A percentile compares a stretch with the other conserved stretches of the same genome.
Evolutionary conservation across 1,140 invertebrate species (phyloP).

Genomic region (Drosophila varians): DNA sequence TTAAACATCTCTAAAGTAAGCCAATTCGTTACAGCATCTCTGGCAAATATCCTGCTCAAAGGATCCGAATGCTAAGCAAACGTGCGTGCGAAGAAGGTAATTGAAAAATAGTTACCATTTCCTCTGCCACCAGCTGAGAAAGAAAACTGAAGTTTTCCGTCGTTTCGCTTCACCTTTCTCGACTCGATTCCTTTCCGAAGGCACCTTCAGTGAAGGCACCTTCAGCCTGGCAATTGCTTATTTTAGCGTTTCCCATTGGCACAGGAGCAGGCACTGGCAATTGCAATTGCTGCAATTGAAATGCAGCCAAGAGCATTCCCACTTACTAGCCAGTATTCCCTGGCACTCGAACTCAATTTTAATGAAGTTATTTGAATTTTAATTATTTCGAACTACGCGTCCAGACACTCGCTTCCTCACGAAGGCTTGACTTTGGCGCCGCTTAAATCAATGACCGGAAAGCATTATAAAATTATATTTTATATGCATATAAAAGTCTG

Average conservation of each 20-base stretch:
- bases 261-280: no score
- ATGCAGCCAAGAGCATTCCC: slow-evolving; percentile 40
- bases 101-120: slow-evolving; percentile 80
- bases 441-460: slow-evolving; percentile 58
- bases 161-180: slow-evolving; percentile 14
- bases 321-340: slow-evolving; percentile 26
- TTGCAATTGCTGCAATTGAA: slow-evolving; percentile 55
- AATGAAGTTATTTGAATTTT: slow-evolving; percentile 63
- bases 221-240: slow-evolving; percentile 46
- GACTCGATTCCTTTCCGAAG: slow-evolving; percentile 2
- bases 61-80: slow-evolving; percentile 72
- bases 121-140: slow-evolving; percentile 33
- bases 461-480: slow-evolving; percentile 44
- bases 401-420: slow-evolving; percentile 7
- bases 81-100: slow-evolving; percentile 79
- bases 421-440: slow-evolving; percentile 23
- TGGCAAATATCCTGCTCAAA: slow-evolving; percentile 48
- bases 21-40: slow-evolving; percentile 14
- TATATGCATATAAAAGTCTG: slow-evolving; percentile 24
- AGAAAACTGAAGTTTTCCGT: slow-evolving; percentile 41
- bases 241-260: slow-evolving; percentile 47
- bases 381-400: slow-evolving; percentile 38
- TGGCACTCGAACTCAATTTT: slow-evolving; percentile 44
- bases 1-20: not conserved
- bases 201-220: no score